Percentiles rank a stretch among this genome's conserved stretches.
Conservation (phyloP, 1,140 invertebrate species). For the Parapsyche elsis region DNA sequence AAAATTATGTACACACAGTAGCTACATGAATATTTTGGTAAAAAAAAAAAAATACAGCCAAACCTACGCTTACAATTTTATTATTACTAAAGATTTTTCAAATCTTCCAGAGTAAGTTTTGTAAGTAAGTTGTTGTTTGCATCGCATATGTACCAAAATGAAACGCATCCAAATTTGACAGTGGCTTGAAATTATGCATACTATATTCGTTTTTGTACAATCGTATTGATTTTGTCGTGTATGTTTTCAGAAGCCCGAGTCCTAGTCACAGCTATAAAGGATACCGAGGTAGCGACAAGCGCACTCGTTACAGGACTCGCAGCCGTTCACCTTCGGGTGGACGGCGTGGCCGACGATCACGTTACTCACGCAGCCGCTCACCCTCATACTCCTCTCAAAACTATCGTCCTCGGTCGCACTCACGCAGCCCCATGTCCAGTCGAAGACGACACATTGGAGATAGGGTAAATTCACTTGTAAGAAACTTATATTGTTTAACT, state of each 20-base stretch:
- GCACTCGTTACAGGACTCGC: constrained; percentile 32
- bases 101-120: too few species aligned
- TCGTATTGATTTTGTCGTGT: background rate
- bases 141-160: too few species aligned
- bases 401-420: constrained; percentile 62
- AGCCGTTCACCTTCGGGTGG: constrained; percentile 38
- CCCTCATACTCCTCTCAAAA: constrained; percentile 64
- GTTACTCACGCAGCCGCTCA: constrained; percentile 63
- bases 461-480: constrained; percentile 59
- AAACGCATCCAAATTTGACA: too few species aligned
- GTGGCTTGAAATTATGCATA: background rate
- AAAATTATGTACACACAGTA: too few species aligned
- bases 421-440: constrained; percentile 66
- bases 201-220: background rate
- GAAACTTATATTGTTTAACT: background rate
- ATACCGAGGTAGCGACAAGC: constrained; percentile 24
- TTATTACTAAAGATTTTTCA: too few species aligned
- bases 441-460: constrained; percentile 64
- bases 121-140: too few species aligned
- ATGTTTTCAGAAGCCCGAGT: constrained; percentile 41
- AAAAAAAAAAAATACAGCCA: too few species aligned
- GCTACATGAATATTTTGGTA: too few species aligned
- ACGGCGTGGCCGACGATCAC: constrained; percentile 58
- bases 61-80: too few species aligned
- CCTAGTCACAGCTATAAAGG: constrained; percentile 26